Evolutionary conservation across 1,140 invertebrate species (phyloP), one percentile per base, ranked within the genome.

Genomic region (Aphaenogaster floridana): DNA sequence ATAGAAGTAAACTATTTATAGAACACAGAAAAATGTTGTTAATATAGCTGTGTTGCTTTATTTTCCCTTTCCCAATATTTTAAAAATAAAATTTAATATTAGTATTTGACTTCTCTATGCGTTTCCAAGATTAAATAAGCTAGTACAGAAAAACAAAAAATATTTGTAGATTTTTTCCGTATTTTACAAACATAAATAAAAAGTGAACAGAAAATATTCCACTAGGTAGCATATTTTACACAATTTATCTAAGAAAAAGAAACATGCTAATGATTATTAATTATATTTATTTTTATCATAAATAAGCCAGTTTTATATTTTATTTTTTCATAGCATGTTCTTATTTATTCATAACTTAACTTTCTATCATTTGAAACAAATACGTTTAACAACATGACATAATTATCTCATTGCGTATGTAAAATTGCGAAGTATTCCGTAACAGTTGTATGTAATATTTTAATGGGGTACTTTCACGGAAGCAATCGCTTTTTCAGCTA

Each of bases 171-270:
- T 9, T 57, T 63, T 63, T 63, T 15, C 34, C 0, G 15, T 6
- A 13, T 63, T 63, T 63, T 57, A 21, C 2, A 63, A 61, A 61
- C 59, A 61, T 61, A 15, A 36, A 63, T 66, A 42, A n/a, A n/a
- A 66, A 5, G 1, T 7, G 17, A n/a, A 66, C 2, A 36, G 7
- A 39, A 64, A 39, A 28, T 61, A 34, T 61, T 61, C 6, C 15
- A 39, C 39, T 7, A 63, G 13, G 15, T 39, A 64, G 17, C 36
- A 66, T 17, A 66, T 66, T 66, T 66, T 17, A 39, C 39, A 4
- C 34, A 28, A 63, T 63, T 66, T 66, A 66, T 61, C 4, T 54
- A 6, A 7, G 3, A 36, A 17, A 63, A 36, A 13, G 3, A 39
- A 9, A 39, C 28, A 39, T 11, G 17, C 8, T 64, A 63, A 63